These are phyloP conservation scores for Melinaea menophilus DNA, from an alignment of 2,888 invertebrate genomes.

Conservation along the genomic window DNA sequence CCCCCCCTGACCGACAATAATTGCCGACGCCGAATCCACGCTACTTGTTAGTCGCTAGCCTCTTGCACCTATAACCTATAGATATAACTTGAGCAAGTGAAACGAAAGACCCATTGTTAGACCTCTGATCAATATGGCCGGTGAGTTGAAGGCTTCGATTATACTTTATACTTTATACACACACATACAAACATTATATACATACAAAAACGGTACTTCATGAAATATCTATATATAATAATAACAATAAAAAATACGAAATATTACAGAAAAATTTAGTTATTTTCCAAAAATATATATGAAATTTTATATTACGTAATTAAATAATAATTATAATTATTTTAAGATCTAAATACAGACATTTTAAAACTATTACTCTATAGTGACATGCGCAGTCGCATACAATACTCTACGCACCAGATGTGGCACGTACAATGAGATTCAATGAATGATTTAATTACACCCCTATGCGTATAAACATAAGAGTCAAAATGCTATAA, in stretches of 20 bases:
- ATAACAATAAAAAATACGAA: too few relatives aligned
- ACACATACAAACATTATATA: too few relatives aligned
- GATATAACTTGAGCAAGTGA: slow-evolving; percentile 11
- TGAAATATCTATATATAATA: too few relatives aligned
- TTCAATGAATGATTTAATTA: neutral
- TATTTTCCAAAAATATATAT: too few relatives aligned
- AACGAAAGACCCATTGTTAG: neutral
- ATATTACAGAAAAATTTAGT: too few relatives aligned
- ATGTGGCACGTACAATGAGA: slow-evolving; percentile 47
- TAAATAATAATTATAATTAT: too few relatives aligned
- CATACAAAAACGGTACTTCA: too few relatives aligned
- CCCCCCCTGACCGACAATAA: slow-evolving; percentile 71
- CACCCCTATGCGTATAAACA: neutral
- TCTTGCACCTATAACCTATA: slow-evolving; percentile 36
- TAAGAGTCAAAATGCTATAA: neutral
- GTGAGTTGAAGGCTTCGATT: too few relatives aligned
- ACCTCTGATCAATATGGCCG: neutral
- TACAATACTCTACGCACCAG: slow-evolving; percentile 34
- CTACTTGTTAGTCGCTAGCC: slow-evolving; percentile 44
- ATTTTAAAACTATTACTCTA: neutral
- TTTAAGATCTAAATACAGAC: too few relatives aligned
- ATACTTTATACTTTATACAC: too few relatives aligned
- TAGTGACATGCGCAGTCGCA: slow-evolving; percentile 28
- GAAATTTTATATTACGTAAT: too few relatives aligned
- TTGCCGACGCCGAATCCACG: slow-evolving; percentile 65